Evolutionary conservation across 2,113 vertebrate genomes (phyloP).

Genomic region (Ciconia boyciana): DNA sequence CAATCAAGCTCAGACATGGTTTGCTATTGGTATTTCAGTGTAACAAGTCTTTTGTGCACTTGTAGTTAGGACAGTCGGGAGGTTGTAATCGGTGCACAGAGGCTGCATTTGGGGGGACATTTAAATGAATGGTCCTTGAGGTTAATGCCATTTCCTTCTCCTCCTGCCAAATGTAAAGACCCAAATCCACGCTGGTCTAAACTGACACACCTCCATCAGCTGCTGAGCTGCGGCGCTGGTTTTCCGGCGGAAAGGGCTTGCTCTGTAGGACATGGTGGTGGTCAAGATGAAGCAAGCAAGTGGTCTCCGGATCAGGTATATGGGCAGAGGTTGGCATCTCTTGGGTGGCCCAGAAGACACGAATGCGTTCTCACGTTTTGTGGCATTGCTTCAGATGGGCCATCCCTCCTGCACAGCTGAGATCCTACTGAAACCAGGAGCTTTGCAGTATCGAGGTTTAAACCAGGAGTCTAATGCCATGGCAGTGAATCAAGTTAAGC

Average conservation of each 20-base stretch:
- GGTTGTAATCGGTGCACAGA: background rate
- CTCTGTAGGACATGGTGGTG: background rate
- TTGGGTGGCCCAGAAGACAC: background rate
- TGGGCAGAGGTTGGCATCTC: background rate
- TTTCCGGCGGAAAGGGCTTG: background rate
- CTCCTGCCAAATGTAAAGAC: background rate
- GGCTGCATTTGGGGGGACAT: background rate
- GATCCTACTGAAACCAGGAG: background rate
- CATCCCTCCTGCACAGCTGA: background rate
- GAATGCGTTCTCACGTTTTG: fast-evolving
- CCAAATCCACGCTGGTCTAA: background rate
- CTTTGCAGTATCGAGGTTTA: background rate
- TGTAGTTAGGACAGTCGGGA: background rate
- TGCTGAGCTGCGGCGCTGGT: background rate
- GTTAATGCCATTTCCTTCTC: background rate
- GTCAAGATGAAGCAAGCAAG: background rate
- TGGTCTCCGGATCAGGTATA: fast-evolving
- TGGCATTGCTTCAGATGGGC: background rate
- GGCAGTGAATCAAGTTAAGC: background rate
- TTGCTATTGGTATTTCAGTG: background rate
- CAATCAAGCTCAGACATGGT: background rate
- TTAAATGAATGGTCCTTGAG: background rate
- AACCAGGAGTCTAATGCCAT: fast-evolving
- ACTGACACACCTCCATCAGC: background rate
- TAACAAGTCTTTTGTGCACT: background rate